A percentile compares a stretch with the other conserved stretches of the same genome.
Conservation (phyloP, 2,888 invertebrate genomes). For the Gastrophysa polygoni region DNA sequence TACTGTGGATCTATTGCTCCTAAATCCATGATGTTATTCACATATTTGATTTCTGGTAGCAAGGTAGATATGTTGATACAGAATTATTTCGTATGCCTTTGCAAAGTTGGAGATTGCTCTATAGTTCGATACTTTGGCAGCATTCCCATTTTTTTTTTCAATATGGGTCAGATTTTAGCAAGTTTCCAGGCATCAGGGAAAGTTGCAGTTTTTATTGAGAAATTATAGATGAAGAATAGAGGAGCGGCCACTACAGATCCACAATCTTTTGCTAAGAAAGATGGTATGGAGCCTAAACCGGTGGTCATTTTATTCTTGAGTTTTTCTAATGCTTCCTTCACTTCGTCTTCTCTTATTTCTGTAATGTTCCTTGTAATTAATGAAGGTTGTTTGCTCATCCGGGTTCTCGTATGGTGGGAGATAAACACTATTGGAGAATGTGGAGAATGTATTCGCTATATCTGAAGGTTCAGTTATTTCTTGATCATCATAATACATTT, state of each 20-base stretch:
- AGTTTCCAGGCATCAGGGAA: background rate
- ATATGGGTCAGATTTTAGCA: too few relatives aligned
- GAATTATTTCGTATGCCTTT: background rate
- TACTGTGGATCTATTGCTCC: conserved; percentile 3
- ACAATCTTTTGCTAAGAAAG: background rate
- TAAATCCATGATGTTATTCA: conserved; percentile 2
- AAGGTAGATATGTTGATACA: conserved; percentile 1
- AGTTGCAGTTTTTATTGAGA: too few relatives aligned
- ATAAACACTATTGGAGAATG: background rate
- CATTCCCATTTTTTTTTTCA: too few relatives aligned
- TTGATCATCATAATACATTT: too few relatives aligned
- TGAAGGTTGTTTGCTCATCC: too few relatives aligned
- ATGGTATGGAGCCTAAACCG: background rate
- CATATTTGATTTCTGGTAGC: background rate
- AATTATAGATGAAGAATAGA: background rate
- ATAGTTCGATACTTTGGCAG: background rate
- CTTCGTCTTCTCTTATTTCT: too few relatives aligned
- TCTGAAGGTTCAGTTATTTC: background rate
- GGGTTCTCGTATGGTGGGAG: background rate
- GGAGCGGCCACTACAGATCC: background rate
- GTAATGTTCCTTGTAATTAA: too few relatives aligned
- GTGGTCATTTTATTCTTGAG: background rate
- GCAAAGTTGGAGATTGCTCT: conserved; percentile 3
- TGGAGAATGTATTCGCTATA: background rate
- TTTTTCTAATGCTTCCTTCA: too few relatives aligned